Evolutionary conservation across 2,888 invertebrate species (phyloP), one percentile per base, ranked within the genome.

Genomic region (Pammene aurita): DNA sequence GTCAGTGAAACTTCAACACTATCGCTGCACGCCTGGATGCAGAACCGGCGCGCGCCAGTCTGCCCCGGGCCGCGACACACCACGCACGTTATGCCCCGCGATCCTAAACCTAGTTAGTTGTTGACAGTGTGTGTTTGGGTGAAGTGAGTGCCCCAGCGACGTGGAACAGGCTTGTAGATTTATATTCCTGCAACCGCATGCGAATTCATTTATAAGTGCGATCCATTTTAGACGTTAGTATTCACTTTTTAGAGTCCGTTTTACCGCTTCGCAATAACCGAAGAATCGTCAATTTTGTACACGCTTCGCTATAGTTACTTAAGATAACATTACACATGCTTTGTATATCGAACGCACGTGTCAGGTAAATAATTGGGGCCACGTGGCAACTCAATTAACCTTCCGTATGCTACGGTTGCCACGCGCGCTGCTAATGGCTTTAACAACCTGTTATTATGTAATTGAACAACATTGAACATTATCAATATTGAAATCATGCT

Each of bases 341-440:
- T 52, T 26, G 50, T 50, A 18, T n/a, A 34, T 18, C 26, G 26
- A 44, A 34, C 77, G 77, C 92, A 91, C 92, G 92, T 91, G 92
- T 86, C 52, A 85, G 83, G 92, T 92, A 92, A 92, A 92, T 92
- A 92, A 92, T 92, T 92, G 89, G 72, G 86, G 72, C 85, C 92
- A 92, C 92, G 92, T 92, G 92, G 86, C 77, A 73, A 82, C 82
- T 82, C 89, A 90, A 90, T 90, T 90, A 91, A 84, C 84, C 84
- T 35, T 46, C 60, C 46, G 35, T 60, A 34, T 79, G 76, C 82
- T 81, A 80, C 79, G 75, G 76, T 78, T 75, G 81, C 84, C 85
- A 84, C 84, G 84, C 84, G 80, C 84, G 83, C 84, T 83, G 76
- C 80, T 84, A 78, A 84, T 83, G 76, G 78, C 78, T 80, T 82